A percentile compares a stretch with the other conserved stretches of the same genome.
phyloP scores from a whole-genome alignment of 1,140 invertebrate genomes.

The Pygmarrhopalites habei region DNA sequence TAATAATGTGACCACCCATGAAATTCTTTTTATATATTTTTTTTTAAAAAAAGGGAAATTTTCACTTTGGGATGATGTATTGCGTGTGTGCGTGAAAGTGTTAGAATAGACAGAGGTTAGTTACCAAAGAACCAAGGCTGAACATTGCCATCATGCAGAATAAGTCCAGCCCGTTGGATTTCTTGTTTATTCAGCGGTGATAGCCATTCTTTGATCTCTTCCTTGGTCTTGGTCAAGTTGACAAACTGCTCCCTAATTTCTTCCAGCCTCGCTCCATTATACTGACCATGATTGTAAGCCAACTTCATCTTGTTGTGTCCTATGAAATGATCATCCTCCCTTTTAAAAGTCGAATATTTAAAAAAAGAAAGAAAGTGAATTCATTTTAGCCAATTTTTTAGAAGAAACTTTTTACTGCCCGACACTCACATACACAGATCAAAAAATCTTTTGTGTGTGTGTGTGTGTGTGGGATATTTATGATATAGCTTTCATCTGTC shows the following conservation, averaged over 20 bases:
- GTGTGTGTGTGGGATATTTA: too few species aligned
- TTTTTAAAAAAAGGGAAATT: too few species aligned
- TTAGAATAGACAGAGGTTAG: neutral
- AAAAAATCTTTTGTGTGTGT: neutral
- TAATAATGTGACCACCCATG: too few species aligned
- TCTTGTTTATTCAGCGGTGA: neutral
- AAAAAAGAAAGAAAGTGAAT: neutral
- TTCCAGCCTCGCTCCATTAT: neutral
- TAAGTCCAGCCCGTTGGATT: conserved; percentile 2
- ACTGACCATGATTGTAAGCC: neutral
- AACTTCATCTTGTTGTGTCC: conserved; percentile 2
- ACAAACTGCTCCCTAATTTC: neutral
- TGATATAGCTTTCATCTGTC: too few species aligned
- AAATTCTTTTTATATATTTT: too few species aligned
- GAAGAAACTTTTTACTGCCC: neutral
- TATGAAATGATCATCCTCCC: neutral
- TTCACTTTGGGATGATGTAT: too few species aligned
- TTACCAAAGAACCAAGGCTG: conserved; percentile 19
- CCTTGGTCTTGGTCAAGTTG: conserved; percentile 3
- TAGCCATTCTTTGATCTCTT: conserved; percentile 7
- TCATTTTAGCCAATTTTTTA: too few species aligned
- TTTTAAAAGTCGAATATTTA: neutral
- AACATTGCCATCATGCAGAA: conserved; percentile 4
- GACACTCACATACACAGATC: neutral
- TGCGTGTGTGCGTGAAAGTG: too few species aligned